phyloP scores from a whole-genome alignment of 2,113 vertebrate genomes.

The Eulacestoma nigropectus region DNA sequence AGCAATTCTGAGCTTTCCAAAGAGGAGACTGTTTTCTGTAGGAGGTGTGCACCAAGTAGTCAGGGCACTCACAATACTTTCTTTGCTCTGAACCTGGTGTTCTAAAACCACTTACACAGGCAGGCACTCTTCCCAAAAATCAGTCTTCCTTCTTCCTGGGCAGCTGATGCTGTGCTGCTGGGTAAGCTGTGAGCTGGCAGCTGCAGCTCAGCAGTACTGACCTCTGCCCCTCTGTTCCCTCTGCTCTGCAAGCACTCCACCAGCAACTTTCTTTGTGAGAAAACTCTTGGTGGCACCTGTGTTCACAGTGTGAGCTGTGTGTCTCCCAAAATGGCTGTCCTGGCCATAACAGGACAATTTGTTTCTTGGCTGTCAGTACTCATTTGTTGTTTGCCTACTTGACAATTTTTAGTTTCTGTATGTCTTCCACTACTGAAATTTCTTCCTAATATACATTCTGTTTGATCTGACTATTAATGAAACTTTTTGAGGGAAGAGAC shows the following conservation, averaged over 20 bases:
- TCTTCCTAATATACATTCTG: neutral
- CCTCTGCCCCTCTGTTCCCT: neutral
- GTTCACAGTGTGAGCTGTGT: neutral
- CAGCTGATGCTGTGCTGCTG: neutral
- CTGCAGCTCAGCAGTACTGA: neutral
- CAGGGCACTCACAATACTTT: neutral
- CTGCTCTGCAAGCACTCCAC: neutral
- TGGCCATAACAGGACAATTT: neutral
- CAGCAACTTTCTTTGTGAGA: neutral
- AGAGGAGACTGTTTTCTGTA: neutral
- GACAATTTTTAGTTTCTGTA: neutral
- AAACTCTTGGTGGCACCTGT: neutral
- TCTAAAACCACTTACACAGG: neutral
- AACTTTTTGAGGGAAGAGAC: neutral
- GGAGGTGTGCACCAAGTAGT: neutral
- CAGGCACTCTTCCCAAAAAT: neutral
- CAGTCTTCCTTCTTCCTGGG: neutral
- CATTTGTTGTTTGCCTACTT: neutral
- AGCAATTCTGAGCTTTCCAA: neutral
- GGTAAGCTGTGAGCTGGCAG: neutral
- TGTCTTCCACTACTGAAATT: neutral
- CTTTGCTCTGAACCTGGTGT: neutral
- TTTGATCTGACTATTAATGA: neutral
- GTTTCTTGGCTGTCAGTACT: neutral
- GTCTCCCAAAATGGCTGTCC: neutral